Evolutionary conservation across 2,113 vertebrate species (phyloP), one percentile per base, ranked within the genome.

Genomic region (Parotia lawesii): DNA sequence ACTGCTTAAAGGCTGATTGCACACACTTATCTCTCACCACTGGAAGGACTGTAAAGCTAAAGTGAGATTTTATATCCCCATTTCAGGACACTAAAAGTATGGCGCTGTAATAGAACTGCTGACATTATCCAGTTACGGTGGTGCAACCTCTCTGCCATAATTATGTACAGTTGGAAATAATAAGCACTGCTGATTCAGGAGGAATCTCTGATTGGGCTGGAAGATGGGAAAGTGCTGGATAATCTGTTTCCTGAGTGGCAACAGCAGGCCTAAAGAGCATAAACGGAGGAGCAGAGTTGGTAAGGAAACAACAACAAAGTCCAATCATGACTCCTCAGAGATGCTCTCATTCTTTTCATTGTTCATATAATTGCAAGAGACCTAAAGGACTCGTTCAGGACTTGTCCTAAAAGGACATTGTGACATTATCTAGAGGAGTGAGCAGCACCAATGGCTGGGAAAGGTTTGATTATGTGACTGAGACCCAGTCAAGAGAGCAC

Each of bases 231-330:
- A 76, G 35, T 71, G 80, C 89, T 78, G 61, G 95, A 81, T 92
- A 92, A 96, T 90, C 90, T 90, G 54, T 86, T 81, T 93, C 73
- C 86, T 84, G 64, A 96, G 71, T 75, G 84, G 87, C 77, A 96
- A 88, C 87, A 83, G 92, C 85, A 93, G 75, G 65, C 33, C 76
- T 72, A 60, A 81, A 78, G 87, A 89, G 70, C 71, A 57, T 33
- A 72, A 91, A 87, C 1, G 38, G 85, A 72, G 57, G 37, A 86
- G 70, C 31, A 65, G 84, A 90, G 77, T 12, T 72, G 62, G 76
- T 71, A 38, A 90, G 61, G 48, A 93, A 93, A 93, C 45, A 65
- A 87, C 81, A 87, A 70, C 57, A 37, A 83, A 38, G 48, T 86
- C 88, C 88, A 86, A 66, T 89, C 85, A 48, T 2, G 57, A 74